A percentile compares a stretch with the other conserved stretches of the same genome.
Conservation (phyloP, 1,140 invertebrate species). For the Andricus grossulariae region DNA sequence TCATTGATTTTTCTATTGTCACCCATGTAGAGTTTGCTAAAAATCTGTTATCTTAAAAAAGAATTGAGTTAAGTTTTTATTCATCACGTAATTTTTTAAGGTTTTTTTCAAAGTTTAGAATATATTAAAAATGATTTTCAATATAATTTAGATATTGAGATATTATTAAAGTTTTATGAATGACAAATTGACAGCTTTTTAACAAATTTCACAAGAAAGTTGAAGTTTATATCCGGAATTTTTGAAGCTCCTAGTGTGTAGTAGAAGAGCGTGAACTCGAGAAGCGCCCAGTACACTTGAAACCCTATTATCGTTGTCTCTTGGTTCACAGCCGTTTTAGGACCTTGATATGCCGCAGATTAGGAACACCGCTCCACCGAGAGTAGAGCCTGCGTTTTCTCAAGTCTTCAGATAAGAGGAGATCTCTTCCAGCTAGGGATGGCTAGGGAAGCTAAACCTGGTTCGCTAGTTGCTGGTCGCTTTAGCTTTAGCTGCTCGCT, state of each 20-base stretch:
- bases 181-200: no score
- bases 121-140: no score
- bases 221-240: not conserved
- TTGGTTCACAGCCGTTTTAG: conserved; percentile 51
- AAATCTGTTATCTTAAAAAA: no score
- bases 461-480: conserved; percentile 13
- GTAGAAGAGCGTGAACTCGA: conserved; percentile 22
- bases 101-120: no score
- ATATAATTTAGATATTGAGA: no score
- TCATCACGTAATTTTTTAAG: no score
- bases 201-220: not conserved
- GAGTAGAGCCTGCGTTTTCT: conserved; percentile 56
- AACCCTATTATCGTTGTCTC: conserved; percentile 50
- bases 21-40: no score
- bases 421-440: conserved; percentile 3
- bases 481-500: conserved; percentile 6
- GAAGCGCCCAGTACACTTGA: conserved; percentile 15
- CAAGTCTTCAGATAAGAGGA: conserved; percentile 48
- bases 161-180: no score
- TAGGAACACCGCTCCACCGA: conserved; percentile 38
- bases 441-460: not conserved
- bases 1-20: no score
- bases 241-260: not conserved
- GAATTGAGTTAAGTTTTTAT: no score
- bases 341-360: conserved; percentile 53